phyloP scores from a whole-genome alignment of 92 coral and sea anemone genomes.

The Ricordea florida region DNA sequence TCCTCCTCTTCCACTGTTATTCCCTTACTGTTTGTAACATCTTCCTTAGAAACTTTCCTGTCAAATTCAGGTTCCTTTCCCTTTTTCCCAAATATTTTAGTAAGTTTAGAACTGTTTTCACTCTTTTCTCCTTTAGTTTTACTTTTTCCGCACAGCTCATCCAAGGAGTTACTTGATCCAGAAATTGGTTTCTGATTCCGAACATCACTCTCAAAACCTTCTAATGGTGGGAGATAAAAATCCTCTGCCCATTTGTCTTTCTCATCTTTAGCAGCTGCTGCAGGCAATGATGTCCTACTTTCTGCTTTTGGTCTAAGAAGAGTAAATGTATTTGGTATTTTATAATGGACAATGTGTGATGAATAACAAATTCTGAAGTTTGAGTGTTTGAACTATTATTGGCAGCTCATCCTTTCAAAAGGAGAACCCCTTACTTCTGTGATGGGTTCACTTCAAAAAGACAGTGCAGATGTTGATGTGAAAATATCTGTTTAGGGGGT shows the following conservation, averaged over 20 bases:
- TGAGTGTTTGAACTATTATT: too few species aligned
- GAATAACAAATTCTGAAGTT: too few species aligned
- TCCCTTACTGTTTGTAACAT: neutral
- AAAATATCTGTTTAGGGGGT: too few species aligned
- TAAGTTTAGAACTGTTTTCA: conserved; percentile 1
- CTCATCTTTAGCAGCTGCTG: neutral
- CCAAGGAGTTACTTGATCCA: conserved; percentile 67
- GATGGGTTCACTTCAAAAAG: too few species aligned
- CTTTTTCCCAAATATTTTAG: conserved; percentile 46
- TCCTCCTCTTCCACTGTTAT: conserved; percentile 11
- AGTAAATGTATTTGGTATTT: too few species aligned
- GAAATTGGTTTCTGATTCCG: conserved; percentile 38
- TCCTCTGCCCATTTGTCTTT: conserved; percentile 19
- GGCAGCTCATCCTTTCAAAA: too few species aligned
- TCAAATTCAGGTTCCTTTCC: conserved; percentile 12
- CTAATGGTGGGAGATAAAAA: conserved; percentile 50
- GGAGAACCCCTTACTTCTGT: too few species aligned
- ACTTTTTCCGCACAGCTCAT: conserved; percentile 59
- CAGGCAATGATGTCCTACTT: neutral
- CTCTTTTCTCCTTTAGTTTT: conserved; percentile 10
- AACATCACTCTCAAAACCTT: conserved; percentile 37
- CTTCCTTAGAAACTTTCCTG: conserved; percentile 8
- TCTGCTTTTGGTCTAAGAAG: conserved; percentile 1
- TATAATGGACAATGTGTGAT: too few species aligned
- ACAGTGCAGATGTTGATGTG: too few species aligned